Base-by-base conservation (phyloP, 2,113 vertebrate genomes). In the Tretioscincus oriximinensis region DNA sequence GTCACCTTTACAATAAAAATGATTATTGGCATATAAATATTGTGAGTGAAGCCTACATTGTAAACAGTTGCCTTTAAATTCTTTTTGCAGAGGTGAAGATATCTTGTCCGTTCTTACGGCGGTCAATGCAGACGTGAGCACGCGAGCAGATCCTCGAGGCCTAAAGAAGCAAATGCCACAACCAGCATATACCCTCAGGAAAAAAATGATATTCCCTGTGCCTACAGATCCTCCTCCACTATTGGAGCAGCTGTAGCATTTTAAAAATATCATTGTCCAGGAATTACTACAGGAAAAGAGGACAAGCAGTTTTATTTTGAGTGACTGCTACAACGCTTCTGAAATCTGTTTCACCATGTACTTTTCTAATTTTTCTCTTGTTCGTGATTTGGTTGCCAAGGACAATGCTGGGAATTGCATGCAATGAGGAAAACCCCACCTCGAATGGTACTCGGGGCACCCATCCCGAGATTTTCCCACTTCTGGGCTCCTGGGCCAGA, bases 111-210 rank as follows among this genome's bases (percentile, higher is more conserved):
- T 99, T 86, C 93, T 98, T 83, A 98, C 97, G 2, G 88, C 94
- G 77, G 97, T 99, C 89, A 99, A 98, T 54, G 58, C 88, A 9
- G 96, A 98, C 18, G 97, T 99, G 28, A 93, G 97, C 77, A 80
- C 12, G 66, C 93, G 84, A 86, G 82, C 66, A 0, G 91, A 90
- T 72, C 0, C 0, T 5, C 0, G 0, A 0, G 90, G 91, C 1
- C 20, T 0, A 11, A 94, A n/a, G 86, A 98, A 96, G 84, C 98
- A 98, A 90, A 99, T 98, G 93, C 97, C 97, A 24, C 96, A 97
- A 31, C 96, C 94, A 21, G 86, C 91, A 24, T 97, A 92, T 75
- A 94, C 96, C 9, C 93, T 98, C 31, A 93, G 91, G 74, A 96
- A 90, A 91, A 96, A 90, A 80, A 28, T 97, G 35, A 78, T 97